Evolutionary conservation across 2,888 invertebrate species (phyloP).

Genomic region (Cheilosia vulpina): DNA sequence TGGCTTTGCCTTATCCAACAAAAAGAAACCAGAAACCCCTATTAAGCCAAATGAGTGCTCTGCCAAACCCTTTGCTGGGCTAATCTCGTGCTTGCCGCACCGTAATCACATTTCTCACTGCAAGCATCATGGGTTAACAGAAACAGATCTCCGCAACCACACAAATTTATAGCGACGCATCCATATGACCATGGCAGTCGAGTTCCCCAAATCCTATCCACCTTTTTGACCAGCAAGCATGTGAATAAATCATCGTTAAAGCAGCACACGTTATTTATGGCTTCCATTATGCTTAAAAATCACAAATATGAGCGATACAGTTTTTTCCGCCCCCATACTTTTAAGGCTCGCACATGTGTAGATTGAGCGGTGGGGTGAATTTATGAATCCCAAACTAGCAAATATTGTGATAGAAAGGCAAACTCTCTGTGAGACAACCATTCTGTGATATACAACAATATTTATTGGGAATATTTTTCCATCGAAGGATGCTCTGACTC

Average conservation of each 20-base stretch:
- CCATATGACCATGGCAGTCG: no score
- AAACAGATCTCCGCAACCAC: no score
- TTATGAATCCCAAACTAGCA: conserved; percentile 59
- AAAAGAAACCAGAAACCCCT: no score
- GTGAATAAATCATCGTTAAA: conserved; percentile 15
- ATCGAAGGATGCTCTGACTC: conserved; percentile 37
- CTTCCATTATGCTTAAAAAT: conserved; percentile 52
- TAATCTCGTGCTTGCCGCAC: no score
- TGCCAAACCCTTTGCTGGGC: no score
- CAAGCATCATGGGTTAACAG: no score
- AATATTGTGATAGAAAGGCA: conserved; percentile 57
- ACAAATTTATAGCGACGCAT: no score
- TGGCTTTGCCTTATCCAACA: no score
- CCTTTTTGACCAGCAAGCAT: no score
- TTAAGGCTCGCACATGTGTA: neutral
- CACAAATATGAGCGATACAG: conserved; percentile 33
- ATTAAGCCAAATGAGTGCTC: no score
- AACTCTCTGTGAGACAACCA: conserved; percentile 5
- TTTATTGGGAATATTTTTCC: conserved; percentile 50
- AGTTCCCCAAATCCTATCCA: no score
- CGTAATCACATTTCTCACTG: no score
- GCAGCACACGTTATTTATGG: conserved; percentile 48
- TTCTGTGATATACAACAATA: conserved; percentile 47
- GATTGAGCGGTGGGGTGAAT: neutral
- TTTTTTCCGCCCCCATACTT: neutral